These are phyloP conservation scores for Poicephalus meyeri DNA, from an alignment of 2,113 vertebrate species.

Conservation along the genomic window DNA sequence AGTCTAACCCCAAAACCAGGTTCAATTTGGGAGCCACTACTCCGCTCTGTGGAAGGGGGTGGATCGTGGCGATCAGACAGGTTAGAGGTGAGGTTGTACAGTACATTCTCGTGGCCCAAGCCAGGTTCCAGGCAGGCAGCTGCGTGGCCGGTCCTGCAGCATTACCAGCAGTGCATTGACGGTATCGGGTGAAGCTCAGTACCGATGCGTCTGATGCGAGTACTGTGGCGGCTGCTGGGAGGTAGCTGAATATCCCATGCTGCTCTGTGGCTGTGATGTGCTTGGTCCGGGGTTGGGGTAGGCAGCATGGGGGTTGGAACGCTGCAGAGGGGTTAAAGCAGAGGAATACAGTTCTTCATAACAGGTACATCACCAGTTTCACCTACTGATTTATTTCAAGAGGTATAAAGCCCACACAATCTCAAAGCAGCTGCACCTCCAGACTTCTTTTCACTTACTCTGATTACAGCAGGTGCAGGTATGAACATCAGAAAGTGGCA, in stretches of 20 bases:
- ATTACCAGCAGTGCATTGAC: slow-evolving; percentile 71
- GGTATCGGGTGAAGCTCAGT: slow-evolving; percentile 82
- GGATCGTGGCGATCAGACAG: slow-evolving; percentile 71
- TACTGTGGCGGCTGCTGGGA: slow-evolving; percentile 99
- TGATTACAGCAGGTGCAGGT: background rate
- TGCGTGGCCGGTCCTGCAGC: slow-evolving; percentile 70
- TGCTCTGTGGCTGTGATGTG: slow-evolving; percentile 99
- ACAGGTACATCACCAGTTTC: rapidly evolving
- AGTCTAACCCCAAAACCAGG: slow-evolving; percentile 76
- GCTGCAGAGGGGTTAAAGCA: slow-evolving; percentile 73
- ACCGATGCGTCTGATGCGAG: slow-evolving; percentile 98
- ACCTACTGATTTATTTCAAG: rapidly evolving
- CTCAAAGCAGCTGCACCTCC: background rate
- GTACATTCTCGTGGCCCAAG: slow-evolving; percentile 78
- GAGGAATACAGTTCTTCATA: background rate
- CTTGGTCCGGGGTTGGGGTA: slow-evolving; percentile 99
- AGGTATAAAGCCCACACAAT: rapidly evolving
- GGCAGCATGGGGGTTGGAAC: slow-evolving; percentile 99
- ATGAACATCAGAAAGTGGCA: background rate
- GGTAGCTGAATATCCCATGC: slow-evolving; percentile 99
- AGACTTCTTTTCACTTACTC: background rate
- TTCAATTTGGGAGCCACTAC: slow-evolving; percentile 68
- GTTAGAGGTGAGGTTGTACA: slow-evolving; percentile 76
- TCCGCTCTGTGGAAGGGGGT: slow-evolving; percentile 71
- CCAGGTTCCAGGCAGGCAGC: slow-evolving; percentile 72